phyloP scores from a whole-genome alignment of 2,888 invertebrate species.

The Anaspis maculata region DNA sequence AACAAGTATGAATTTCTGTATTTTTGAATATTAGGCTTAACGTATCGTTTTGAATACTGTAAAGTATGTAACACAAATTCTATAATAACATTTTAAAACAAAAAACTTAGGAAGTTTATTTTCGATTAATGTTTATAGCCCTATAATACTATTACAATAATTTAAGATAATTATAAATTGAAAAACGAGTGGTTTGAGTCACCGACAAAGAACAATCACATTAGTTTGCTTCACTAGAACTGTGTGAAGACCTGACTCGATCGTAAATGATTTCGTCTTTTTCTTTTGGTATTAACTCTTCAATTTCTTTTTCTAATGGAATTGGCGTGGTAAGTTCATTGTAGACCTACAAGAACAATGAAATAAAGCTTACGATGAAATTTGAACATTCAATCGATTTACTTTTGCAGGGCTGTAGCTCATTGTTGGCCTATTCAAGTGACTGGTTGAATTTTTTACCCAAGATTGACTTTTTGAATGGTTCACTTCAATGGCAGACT shows the following conservation, averaged over 20 bases:
- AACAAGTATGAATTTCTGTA: not conserved
- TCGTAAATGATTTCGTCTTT: slow-evolving; percentile 30
- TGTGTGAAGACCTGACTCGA: slow-evolving; percentile 7
- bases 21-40: too few relatives aligned
- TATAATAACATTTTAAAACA: not conserved
- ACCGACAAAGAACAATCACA: too few relatives aligned
- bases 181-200: too few relatives aligned
- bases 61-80: too few relatives aligned
- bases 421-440: slow-evolving; percentile 16
- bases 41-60: too few relatives aligned
- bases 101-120: not conserved
- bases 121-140: not conserved
- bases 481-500: slow-evolving; percentile 62
- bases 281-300: slow-evolving; percentile 24
- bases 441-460: slow-evolving; percentile 20
- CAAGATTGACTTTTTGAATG: slow-evolving; percentile 34
- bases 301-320: slow-evolving; percentile 10
- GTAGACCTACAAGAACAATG: too few relatives aligned
- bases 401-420: slow-evolving; percentile 20
- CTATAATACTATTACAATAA: too few relatives aligned
- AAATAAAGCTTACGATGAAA: not conserved
- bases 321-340: not conserved
- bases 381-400: slow-evolving; percentile 1
- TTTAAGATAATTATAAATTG: too few relatives aligned
- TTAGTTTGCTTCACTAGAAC: too few relatives aligned